Evolutionary conservation across 2,113 vertebrate genomes (phyloP).

Genomic region (Lasiurus borealis): DNA sequence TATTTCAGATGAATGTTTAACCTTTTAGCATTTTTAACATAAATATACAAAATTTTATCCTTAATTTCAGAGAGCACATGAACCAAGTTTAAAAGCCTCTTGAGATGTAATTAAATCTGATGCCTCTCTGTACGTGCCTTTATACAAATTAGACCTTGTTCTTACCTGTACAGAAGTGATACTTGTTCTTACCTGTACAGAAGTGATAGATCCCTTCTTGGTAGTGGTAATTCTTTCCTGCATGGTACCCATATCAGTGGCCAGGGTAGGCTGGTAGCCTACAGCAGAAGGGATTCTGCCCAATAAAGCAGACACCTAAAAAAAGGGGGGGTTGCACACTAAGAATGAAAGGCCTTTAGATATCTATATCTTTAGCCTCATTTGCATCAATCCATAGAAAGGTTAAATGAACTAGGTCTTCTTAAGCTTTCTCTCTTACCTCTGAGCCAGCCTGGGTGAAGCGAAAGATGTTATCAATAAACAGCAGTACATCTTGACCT

Average conservation of each 20-base stretch:
- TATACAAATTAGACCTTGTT: not conserved
- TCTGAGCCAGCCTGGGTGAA: slow-evolving; percentile 99
- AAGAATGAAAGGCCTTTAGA: not conserved
- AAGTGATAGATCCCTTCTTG: slow-evolving; percentile 98
- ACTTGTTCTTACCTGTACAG: slow-evolving; percentile 89
- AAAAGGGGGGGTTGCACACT: no score
- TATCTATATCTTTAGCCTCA: slow-evolving; percentile 2
- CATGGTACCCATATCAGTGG: slow-evolving; percentile 99
- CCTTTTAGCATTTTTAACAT: not conserved
- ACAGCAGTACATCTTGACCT: slow-evolving; percentile 98
- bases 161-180: slow-evolving; percentile 95
- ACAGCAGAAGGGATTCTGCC: slow-evolving; percentile 99
- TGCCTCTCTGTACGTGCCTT: not conserved
- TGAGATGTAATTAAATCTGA: not conserved
- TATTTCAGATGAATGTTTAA: not conserved
- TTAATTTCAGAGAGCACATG: not conserved
- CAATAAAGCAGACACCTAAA: slow-evolving; percentile 96
- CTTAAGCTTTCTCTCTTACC: slow-evolving; percentile 83
- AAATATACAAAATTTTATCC: not conserved
- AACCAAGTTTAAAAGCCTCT: not conserved
- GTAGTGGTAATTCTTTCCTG: slow-evolving; percentile 99
- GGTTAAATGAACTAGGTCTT: not conserved
- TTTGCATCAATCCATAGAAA: not conserved
- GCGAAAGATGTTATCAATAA: slow-evolving; percentile 99
- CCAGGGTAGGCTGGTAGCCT: slow-evolving; percentile 98